phyloP scores from a whole-genome alignment of 2,797 vertebrate species.

The Hydrocynus forskahlii region DNA sequence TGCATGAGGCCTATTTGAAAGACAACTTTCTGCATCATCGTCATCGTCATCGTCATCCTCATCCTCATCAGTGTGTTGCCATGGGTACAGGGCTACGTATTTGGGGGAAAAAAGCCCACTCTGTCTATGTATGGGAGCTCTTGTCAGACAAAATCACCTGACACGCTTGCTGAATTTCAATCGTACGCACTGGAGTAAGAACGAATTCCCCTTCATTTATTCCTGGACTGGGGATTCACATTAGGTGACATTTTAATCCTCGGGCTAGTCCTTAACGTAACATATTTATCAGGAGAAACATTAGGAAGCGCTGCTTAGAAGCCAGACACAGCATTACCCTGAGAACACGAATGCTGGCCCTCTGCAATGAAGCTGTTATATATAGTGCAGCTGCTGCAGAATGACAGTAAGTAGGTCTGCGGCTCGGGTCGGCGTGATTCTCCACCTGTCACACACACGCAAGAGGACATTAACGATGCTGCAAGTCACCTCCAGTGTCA shows the following conservation, averaged over 20 bases:
- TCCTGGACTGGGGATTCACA: background rate
- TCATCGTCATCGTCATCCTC: background rate
- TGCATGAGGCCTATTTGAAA: too few species aligned
- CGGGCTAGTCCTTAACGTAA: background rate
- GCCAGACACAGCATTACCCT: background rate
- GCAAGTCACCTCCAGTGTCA: conserved; percentile 60
- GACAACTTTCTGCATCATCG: background rate
- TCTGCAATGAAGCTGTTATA: conserved; percentile 6
- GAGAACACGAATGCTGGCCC: background rate
- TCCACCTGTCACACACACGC: conserved; percentile 48
- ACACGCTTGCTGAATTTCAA: background rate
- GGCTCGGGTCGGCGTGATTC: conserved; percentile 12
- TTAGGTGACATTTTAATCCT: background rate
- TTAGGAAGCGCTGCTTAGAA: conserved; percentile 3
- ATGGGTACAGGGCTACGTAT: conserved; percentile 39
- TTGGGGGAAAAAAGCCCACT: background rate
- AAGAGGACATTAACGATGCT: conserved; percentile 57
- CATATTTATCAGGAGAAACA: conserved; percentile 5
- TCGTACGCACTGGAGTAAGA: background rate
- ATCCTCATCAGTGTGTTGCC: conserved; percentile 34
- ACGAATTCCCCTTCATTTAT: background rate
- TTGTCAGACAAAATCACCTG: conserved; percentile 12
- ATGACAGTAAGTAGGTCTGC: background rate
- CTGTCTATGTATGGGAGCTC: background rate
- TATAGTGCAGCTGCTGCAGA: conserved; percentile 8